Evolutionary conservation across 2,797 vertebrate genomes (phyloP).

Genomic region (Odontamblyopus rebecca): DNA sequence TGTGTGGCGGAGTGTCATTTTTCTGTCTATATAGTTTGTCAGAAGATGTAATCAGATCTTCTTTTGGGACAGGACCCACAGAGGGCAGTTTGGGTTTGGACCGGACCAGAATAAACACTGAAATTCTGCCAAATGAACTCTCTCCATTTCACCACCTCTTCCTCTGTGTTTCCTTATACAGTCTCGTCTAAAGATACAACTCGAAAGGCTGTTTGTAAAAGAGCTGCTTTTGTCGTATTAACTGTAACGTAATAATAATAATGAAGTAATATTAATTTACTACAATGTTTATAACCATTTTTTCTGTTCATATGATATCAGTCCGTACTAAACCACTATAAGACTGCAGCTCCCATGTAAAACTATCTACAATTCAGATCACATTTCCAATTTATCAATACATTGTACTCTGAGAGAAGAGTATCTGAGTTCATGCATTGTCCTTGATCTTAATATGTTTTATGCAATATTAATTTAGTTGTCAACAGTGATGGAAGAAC

Average conservation of each 20-base stretch:
- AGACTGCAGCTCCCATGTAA: background rate
- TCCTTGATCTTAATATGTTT: background rate
- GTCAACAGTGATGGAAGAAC: background rate
- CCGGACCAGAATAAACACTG: slow-evolving; percentile 10
- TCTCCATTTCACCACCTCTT: background rate
- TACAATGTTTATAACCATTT: background rate
- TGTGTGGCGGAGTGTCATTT: slow-evolving; percentile 8
- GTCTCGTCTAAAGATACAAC: background rate
- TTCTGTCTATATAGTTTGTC: background rate
- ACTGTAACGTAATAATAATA: background rate
- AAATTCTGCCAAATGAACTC: background rate
- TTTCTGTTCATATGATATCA: background rate
- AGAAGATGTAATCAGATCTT: background rate
- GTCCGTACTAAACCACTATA: background rate
- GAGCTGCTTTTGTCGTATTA: background rate
- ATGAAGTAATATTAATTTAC: background rate
- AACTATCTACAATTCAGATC: background rate
- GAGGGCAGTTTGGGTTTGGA: slow-evolving; percentile 1
- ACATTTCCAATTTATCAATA: background rate
- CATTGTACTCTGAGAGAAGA: background rate
- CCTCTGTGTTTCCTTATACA: background rate
- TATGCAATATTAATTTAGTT: background rate
- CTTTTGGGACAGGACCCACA: background rate
- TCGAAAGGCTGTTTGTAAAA: background rate
- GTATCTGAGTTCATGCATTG: background rate